Base-by-base conservation (phyloP, 2,113 vertebrate genomes). In the Indicator indicator region DNA sequence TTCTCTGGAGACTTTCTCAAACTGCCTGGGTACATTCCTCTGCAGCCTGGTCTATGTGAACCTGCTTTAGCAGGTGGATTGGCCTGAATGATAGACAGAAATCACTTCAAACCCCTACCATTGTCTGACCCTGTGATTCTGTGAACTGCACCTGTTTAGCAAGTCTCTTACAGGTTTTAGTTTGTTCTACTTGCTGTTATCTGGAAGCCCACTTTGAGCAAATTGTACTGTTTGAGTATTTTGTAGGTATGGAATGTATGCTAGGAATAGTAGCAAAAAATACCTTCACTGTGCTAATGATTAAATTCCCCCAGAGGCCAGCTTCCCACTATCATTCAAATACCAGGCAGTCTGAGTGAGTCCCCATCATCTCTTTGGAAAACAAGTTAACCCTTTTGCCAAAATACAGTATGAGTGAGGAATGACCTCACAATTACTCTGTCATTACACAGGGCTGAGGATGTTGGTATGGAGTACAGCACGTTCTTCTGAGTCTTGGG, bases 191-290 rank as follows among this genome's bases (percentile, higher is more conserved):
- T 38, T 93, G 52, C 75, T 89, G 33, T 67, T 24, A 28, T 71
- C 38, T 86, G 75, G 77, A 89, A 95, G 48, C 77, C 46, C 27
- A 40, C 67, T 86, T 54, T 58, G 44, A 77, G 28, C n/a, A 71
- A 74, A 81, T 71, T 36, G 62, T 77, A 42, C 62, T 90, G 15
- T 70, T 82, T 83, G 63, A 36, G 27, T 88, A 52, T 71, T 91
- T 89, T 86, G 26, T 28, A 80, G 50, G 28, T 48, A 83, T 67
- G 33, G 84, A 95, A 67, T 32, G 3, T 3, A 30, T 76, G 77
- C 60, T 69, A 83, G 60, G 54, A 93, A 73, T 30, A 48, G 44
- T 10, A 76, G 72, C 32, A 89, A 95, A 94, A 96, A 94, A 54
- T 89, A 76, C 78, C 56, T 91, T 91, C 75, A 60, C 15, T 76